phyloP scores from a whole-genome alignment of 2,113 vertebrate species.

The Malurus melanocephalus region DNA sequence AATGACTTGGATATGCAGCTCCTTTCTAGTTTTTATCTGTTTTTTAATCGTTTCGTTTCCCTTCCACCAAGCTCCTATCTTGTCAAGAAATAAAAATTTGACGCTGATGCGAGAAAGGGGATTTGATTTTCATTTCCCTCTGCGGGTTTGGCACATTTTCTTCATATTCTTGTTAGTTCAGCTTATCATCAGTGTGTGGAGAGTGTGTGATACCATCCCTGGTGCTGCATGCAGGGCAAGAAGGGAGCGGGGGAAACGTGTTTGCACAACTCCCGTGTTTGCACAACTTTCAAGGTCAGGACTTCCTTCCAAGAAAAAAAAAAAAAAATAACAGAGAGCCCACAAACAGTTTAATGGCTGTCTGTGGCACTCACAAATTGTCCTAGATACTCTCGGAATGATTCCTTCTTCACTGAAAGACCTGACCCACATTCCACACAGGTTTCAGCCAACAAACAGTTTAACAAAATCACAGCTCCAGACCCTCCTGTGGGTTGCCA shows the following conservation, averaged over 20 bases:
- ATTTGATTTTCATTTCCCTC: slow-evolving; percentile 63
- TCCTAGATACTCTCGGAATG: neutral
- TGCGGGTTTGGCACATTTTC: slow-evolving; percentile 35
- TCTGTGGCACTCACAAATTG: neutral
- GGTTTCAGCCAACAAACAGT: neutral
- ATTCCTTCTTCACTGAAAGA: neutral
- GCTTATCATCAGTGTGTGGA: slow-evolving; percentile 39
- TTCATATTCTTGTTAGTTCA: slow-evolving; percentile 49
- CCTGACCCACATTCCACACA: neutral
- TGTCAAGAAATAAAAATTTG: slow-evolving; percentile 70
- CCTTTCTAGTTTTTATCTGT: neutral
- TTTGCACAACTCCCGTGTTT: neutral
- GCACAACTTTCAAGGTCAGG: slow-evolving; percentile 46
- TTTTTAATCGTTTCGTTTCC: slow-evolving; percentile 59
- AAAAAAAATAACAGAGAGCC: neutral
- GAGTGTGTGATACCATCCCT: neutral
- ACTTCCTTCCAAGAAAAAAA: neutral
- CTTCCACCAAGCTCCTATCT: slow-evolving; percentile 51
- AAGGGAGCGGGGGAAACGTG: neutral
- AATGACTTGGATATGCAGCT: slow-evolving; percentile 58
- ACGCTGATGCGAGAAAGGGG: slow-evolving; percentile 59
- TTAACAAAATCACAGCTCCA: neutral
- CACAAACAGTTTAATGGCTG: neutral
- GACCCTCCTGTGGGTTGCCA: neutral
- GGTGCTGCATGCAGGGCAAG: neutral